Percentiles rank a stretch among this genome's conserved stretches.
Conservation (phyloP, 2,797 vertebrate genomes). For the Gymnoscopelus braueri region DNA sequence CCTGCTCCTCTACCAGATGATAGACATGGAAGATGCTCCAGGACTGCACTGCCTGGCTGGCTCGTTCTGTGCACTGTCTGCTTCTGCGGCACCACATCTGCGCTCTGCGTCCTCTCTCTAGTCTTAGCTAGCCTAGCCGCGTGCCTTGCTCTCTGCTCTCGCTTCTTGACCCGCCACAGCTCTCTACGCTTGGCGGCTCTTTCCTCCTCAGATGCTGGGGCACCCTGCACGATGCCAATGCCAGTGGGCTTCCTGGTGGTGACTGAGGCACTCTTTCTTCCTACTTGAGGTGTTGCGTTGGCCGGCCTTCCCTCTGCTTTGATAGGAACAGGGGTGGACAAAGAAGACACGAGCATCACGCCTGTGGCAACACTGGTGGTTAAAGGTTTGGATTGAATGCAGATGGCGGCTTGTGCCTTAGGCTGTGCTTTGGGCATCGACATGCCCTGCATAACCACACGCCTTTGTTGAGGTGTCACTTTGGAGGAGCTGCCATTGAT, state of each 20-base stretch:
- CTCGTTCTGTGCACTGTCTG: slow-evolving; percentile 30
- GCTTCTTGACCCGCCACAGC: slow-evolving; percentile 83
- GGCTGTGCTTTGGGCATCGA: slow-evolving; percentile 48
- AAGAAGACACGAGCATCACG: slow-evolving; percentile 32
- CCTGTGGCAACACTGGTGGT: slow-evolving; percentile 28
- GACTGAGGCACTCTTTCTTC: slow-evolving; percentile 64
- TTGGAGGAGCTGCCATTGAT: slow-evolving; percentile 60
- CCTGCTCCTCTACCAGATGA: slow-evolving; percentile 41
- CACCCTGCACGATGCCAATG: slow-evolving; percentile 1
- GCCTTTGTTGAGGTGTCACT: slow-evolving; percentile 48
- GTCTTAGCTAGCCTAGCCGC: slow-evolving; percentile 63
- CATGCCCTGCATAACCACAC: slow-evolving; percentile 57
- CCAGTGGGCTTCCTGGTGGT: slow-evolving; percentile 42
- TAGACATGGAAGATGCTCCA: slow-evolving; percentile 41
- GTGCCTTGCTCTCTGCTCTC: slow-evolving; percentile 81
- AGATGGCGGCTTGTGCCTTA: slow-evolving; percentile 39
- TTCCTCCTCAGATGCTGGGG: slow-evolving; percentile 73
- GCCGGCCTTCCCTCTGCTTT: slow-evolving; percentile 31
- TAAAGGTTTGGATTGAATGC: slow-evolving; percentile 51
- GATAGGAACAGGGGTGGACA: slow-evolving; percentile 15
- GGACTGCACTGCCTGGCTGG: slow-evolving; percentile 16
- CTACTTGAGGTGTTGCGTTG: slow-evolving; percentile 42
- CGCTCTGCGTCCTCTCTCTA: slow-evolving; percentile 52
- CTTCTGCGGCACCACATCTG: slow-evolving; percentile 30
- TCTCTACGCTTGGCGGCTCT: slow-evolving; percentile 77